Percentiles rank a stretch among this genome's conserved stretches.
These are phyloP conservation scores for Spicauda simplicius DNA, from an alignment of 2,888 invertebrate genomes.

Conservation along the genomic window DNA sequence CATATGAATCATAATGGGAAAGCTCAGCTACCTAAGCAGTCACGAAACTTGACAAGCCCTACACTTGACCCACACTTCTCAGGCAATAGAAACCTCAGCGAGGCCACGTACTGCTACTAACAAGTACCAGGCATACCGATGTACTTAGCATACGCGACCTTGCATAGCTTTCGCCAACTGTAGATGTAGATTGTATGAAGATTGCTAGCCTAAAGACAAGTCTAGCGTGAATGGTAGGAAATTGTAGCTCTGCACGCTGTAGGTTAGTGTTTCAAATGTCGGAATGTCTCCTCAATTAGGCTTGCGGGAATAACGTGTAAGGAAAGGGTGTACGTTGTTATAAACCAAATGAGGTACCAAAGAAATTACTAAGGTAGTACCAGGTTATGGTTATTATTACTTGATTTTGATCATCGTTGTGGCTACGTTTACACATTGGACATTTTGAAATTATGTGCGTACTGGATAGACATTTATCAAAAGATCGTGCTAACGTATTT, in stretches of 20 bases:
- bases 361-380: too few species aligned
- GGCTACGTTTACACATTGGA: too few species aligned
- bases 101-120: conserved; percentile 28
- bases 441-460: too few species aligned
- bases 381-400: too few species aligned
- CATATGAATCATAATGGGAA: too few species aligned
- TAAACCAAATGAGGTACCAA: too few species aligned
- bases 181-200: conserved; percentile 29
- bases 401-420: too few species aligned
- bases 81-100: conserved; percentile 27
- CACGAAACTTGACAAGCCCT: conserved; percentile 15
- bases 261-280: conserved; percentile 4
- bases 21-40: not conserved
- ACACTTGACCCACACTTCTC: conserved; percentile 12
- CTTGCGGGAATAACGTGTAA: too few species aligned
- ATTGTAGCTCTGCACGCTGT: conserved; percentile 2
- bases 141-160: conserved; percentile 32
- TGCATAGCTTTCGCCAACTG: conserved; percentile 33
- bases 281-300: not conserved
- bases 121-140: conserved; percentile 19
- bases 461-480: too few species aligned
- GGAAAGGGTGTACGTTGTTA: too few species aligned
- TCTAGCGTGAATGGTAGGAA: conserved; percentile 18
- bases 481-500: too few species aligned
- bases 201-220: conserved; percentile 23